Evolutionary conservation across 2,113 vertebrate species (phyloP), one percentile per base, ranked within the genome.

Genomic region (Equus quagga): DNA sequence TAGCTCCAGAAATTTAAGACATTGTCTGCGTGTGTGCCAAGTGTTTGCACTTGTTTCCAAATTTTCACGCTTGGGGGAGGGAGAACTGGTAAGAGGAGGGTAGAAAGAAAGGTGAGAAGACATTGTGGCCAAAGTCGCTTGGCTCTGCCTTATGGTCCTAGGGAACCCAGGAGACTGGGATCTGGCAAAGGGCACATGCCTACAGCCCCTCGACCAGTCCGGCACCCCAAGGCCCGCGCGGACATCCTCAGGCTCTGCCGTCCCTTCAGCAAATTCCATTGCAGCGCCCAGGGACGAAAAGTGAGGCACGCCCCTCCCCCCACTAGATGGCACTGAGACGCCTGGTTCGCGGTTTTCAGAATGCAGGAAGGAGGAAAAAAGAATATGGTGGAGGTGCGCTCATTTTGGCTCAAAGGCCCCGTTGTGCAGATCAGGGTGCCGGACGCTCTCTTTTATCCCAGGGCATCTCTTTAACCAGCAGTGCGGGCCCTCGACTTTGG

Each of bases 301-400:
- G 65, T 12, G 58, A 96, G 94, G 73, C 85, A 1, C 23, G 97
- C 98, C 99, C 99, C 98, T 99, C 98, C 98, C 98, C 98, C 98
- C 99, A 99, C 99, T 99, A 99, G 99, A 98, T 99, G 99, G 99
- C 99, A 99, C 98, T 99, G 99, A 99, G 97, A 98, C 98, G 86
- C 98, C 95, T 98, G 21, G 86, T 96, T 98, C 94, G 95, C 93
- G 97, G 97, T 92, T 97, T 97, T 98, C 95, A 96, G 98, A 97
- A 79, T 44, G 18, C 86, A 96, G 97, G 91, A 82, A 97, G 36
- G 56, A 65, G 33, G 76, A 49, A 65, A 94, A 83, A 56, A 98
- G 98, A 98, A 98, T 67, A 98, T 96, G 98, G 97, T 98, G 98
- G 98, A 98, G 98, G 97, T 97, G 98, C 89, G 96, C 98, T 98